Percentiles rank a stretch among this genome's conserved stretches.
Evolutionary conservation across 1,140 invertebrate genomes (phyloP).

Genomic region (Paramacrobiotus metropolitanus): DNA sequence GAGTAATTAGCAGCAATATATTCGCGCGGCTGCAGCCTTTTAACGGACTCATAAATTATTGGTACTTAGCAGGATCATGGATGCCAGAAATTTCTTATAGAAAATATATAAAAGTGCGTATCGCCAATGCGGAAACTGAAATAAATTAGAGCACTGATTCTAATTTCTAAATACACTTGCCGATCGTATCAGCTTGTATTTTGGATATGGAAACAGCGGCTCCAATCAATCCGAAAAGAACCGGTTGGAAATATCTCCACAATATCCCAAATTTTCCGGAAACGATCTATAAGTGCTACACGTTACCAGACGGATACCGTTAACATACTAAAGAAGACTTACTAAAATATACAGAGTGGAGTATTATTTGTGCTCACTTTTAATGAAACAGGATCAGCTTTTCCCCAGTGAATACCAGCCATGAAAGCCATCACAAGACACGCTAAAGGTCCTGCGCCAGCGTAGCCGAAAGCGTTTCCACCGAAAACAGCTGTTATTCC

Average conservation of each 20-base stretch:
- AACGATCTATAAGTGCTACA: no score
- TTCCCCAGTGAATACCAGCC: slow-evolving; percentile 27
- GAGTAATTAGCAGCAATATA: no score
- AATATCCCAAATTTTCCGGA: slow-evolving; percentile 60
- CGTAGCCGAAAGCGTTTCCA: slow-evolving; percentile 46
- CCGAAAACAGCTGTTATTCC: slow-evolving; percentile 57
- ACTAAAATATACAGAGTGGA: no score
- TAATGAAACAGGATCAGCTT: slow-evolving; percentile 10
- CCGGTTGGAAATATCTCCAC: slow-evolving; percentile 81
- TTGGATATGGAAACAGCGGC: slow-evolving; percentile 37
- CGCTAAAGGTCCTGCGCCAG: slow-evolving; percentile 54
- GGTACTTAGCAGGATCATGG: no score
- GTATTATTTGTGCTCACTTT: neutral
- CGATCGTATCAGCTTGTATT: slow-evolving; percentile 18
- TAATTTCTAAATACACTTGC: slow-evolving; percentile 14
- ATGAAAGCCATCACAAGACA: slow-evolving; percentile 61
- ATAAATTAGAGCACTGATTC: no score
- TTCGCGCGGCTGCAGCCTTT: no score
- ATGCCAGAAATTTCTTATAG: no score
- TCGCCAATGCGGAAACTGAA: no score
- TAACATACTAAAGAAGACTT: no score
- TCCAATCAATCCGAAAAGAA: slow-evolving; percentile 69
- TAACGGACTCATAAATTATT: no score
- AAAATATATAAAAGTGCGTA: no score
- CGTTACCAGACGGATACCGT: no score